Percentiles rank a stretch among this genome's conserved stretches.
phyloP scores from a whole-genome alignment of 2,888 invertebrate genomes.

The Cheilosia vulpina region DNA sequence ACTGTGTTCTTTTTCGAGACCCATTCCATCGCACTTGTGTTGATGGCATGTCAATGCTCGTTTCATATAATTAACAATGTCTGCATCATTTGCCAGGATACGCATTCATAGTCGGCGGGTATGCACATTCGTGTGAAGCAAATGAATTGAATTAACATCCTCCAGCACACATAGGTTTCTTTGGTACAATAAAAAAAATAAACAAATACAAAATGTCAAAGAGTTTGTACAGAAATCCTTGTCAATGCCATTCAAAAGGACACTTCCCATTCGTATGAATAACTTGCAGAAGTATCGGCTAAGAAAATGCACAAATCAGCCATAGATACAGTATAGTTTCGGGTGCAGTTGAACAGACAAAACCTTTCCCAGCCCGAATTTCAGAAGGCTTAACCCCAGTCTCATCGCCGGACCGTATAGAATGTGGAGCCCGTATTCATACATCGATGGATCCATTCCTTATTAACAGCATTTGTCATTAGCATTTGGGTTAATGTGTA shows the following conservation, averaged over 20 bases:
- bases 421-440: constrained; percentile 19
- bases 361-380: constrained; percentile 26
- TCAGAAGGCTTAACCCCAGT: constrained; percentile 36
- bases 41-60: constrained; percentile 49
- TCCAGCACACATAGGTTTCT: constrained; percentile 3
- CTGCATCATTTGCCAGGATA: constrained; percentile 60
- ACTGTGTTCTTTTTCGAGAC: constrained; percentile 18
- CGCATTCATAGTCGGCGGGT: constrained; percentile 5
- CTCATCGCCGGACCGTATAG: background rate
- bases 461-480: constrained; percentile 70
- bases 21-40: constrained; percentile 38
- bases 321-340: background rate
- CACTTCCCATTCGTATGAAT: background rate
- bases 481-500: constrained; percentile 65
- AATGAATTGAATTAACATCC: constrained; percentile 47
- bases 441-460: constrained; percentile 47
- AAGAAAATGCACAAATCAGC: background rate
- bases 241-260: background rate
- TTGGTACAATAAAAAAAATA: background rate
- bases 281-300: background rate
- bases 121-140: constrained; percentile 25
- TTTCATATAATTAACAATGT: constrained; percentile 67
- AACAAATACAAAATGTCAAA: background rate
- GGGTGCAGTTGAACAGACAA: constrained; percentile 6
- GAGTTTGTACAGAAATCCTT: background rate